Conservation (phyloP, 23 tunicate species). For the Diplosoma virens region DNA sequence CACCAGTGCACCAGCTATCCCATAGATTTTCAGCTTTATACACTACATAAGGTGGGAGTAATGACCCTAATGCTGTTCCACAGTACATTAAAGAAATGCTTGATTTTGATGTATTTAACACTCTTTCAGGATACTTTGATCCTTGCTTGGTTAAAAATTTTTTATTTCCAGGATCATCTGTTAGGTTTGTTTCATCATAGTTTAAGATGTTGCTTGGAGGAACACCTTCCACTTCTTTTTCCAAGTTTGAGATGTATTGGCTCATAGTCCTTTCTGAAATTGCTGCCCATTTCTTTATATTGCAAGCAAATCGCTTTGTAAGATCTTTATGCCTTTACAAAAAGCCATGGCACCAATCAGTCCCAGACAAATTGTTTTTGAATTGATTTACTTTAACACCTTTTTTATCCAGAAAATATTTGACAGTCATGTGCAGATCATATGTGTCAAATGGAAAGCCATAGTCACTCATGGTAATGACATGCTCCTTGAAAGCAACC, state of each 20-base stretch:
- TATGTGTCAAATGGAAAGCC: conserved; percentile 24
- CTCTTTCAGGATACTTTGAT: conserved; percentile 23
- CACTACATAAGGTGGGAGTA: conserved; percentile 16
- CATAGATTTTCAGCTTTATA: conserved; percentile 31
- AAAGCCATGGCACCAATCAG: conserved; percentile 19
- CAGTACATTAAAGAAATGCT: conserved; percentile 3
- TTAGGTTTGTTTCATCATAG: neutral
- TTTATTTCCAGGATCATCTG: conserved; percentile 32
- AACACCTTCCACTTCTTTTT: neutral
- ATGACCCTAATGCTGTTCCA: conserved; percentile 15
- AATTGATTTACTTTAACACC: neutral
- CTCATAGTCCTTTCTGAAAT: neutral
- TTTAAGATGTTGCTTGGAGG: conserved; percentile 14
- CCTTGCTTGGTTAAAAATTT: neutral
- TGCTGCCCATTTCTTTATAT: conserved; percentile 9
- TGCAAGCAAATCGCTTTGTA: neutral
- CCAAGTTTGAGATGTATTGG: neutral
- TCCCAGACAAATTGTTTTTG: conserved; percentile 2
- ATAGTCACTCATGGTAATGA: conserved; percentile 6
- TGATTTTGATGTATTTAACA: conserved; percentile 3
- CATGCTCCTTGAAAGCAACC: conserved; percentile 1
- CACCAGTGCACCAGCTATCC: conserved; percentile 20
- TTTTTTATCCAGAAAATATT: neutral
- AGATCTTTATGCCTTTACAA: neutral
- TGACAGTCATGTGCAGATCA: neutral